Base-by-base conservation (phyloP, 2,113 vertebrate species). In the Sula dactylatra region DNA sequence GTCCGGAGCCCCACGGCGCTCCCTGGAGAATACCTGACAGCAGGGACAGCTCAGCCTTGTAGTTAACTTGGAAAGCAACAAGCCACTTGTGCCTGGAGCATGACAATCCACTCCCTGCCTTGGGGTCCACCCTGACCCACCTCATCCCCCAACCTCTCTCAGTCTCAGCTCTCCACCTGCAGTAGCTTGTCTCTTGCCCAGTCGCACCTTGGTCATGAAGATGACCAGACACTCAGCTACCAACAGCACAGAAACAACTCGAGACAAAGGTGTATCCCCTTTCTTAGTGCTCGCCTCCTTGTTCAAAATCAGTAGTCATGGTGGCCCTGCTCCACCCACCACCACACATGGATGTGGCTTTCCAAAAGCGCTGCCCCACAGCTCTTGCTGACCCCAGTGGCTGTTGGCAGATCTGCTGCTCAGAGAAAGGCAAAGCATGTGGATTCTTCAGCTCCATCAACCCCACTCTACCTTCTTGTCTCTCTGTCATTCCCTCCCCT, bases 1-100 rank as follows among this genome's bases (percentile, higher is more conserved):
- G 24, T 0, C 25, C 5, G 2, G 47, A 86, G 47, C 31, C 67
- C 58, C 0, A 0, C 1, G 0, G 7, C 1, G 27, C 56, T 77
- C 55, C 5, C 24, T 6, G 8, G 32, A 64, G 5, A 13, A n/a
- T 4, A 58, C 12, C 31, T 1, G 0, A 21, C 40, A 36, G 42
- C 31, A 38, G 20, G 24, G 61, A 56, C 27, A 36, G 47, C 42
- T 74, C 67, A 20, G 34, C 70, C 40, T 55, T 3, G 16, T 32
- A 20, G n/a, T 4, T 11, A 38, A 16, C 15, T 34, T 21, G 10
- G 73, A 55, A 79, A 42, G 25, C 1, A 0, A 20, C n/a, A 56
- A 50, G 62, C 58, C n/a, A n/a, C n/a, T n/a, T n/a, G n/a, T 6
- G n/a, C n/a, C 7, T 7, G 36, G 27, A 44, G 31, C 19, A 12